Evolutionary conservation across 1,140 invertebrate species (phyloP).

Genomic region (Wasmannia auropunctata): DNA sequence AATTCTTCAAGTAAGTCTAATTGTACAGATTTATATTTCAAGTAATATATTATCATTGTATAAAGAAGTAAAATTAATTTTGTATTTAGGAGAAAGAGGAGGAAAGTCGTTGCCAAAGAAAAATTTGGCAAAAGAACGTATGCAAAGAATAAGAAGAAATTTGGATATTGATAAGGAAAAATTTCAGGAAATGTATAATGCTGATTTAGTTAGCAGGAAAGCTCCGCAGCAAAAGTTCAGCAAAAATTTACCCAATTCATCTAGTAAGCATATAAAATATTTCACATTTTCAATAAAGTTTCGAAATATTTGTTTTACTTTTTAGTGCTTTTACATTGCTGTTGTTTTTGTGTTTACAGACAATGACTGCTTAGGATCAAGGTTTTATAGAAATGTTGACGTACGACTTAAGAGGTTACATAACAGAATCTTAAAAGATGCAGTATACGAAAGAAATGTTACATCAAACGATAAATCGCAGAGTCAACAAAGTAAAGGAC

Average conservation of each 20-base stretch:
- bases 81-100: not conserved
- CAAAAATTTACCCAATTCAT: not conserved
- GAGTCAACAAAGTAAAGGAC: not conserved
- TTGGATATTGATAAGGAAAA: slow-evolving; percentile 38
- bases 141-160: slow-evolving; percentile 69
- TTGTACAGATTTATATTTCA: not conserved
- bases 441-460: not conserved
- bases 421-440: slow-evolving; percentile 33
- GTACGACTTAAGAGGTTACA: slow-evolving; percentile 58
- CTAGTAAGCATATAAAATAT: not conserved
- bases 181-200: not conserved
- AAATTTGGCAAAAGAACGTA: slow-evolving; percentile 71
- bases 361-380: not conserved
- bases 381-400: slow-evolving; percentile 64
- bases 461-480: not conserved
- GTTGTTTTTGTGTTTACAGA: slow-evolving; percentile 4
- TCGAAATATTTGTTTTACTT: not conserved
- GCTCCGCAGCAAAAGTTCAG: not conserved
- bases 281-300: not conserved
- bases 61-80: not conserved
- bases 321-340: slow-evolving; percentile 4
- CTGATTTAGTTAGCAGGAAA: not conserved
- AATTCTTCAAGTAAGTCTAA: slow-evolving; percentile 4
- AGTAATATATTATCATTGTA: not conserved
- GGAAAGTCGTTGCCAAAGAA: slow-evolving; percentile 35